Evolutionary conservation across 37 sponge, comb jelly and placozoan species (phyloP), one percentile per base, ranked within the genome.

Genomic region (Bolinopsis microptera): DNA sequence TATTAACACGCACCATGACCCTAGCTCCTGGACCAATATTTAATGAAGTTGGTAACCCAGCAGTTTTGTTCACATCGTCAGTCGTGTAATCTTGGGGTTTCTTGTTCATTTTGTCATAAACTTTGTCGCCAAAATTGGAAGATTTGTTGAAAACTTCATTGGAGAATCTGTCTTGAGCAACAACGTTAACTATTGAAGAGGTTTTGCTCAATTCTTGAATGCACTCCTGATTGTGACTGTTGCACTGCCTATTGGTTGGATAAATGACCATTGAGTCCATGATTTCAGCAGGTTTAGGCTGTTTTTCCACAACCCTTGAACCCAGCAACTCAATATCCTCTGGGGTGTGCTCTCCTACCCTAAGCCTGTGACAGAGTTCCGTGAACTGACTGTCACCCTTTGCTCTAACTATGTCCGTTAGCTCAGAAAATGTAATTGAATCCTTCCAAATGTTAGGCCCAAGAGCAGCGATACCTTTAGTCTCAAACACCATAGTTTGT

Each of bases 1-100:
- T 72, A n/a, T 72, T 72, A 28, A 72, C 75, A n/a, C 75, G 26
- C 18, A 72, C 26, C 75, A 72, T 72, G 3, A 72, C 75, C 25
- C 75, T 72, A 3, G 75, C 75, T 72, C 75, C 75, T 3, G 31
- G 31, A 72, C n/a, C 75, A 8, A 72, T 8, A 5, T n/a, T 5
- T 3, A 72, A 3, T 23, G 75, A 30, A 30, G 31, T 72, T 30
- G 75, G 75, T 72, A 72, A 21, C 5, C 75, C 75, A 24, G 75
- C 75, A 28, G 75, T 72, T 72, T 72, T 72, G 18, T n/a, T 72
- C 21, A 72, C 75, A 21, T 72, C 75, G 18, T n/a, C 75, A 8
- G 75, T 28, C 3, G 75, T 28, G 18, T 72, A 72, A 24, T n/a
- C 75, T 30, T n/a, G 26, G 3, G 75, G 75, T 30, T 72, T 72